Base-by-base conservation (phyloP, 2,888 invertebrate species). In the Athalia cordata region DNA sequence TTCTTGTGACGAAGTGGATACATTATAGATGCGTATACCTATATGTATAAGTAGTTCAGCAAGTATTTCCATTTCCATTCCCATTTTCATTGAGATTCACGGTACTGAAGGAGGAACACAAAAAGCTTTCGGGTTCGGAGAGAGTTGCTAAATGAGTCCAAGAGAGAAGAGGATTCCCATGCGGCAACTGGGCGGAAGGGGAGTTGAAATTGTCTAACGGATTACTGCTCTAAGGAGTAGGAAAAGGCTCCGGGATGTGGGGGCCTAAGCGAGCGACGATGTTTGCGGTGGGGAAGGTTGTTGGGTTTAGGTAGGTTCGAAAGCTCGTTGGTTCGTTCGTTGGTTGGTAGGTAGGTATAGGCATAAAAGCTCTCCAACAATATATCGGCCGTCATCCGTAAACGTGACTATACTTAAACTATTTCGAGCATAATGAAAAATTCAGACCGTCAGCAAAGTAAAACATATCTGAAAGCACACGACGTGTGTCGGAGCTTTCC, bases 141-240 rank as follows among this genome's bases (percentile, higher is more conserved):
- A 49, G 59, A 9, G 55, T 6, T 50, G 52, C 52, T 6, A 68
- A 68, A 72, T 61, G 47, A 59, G 49, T 45, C 47, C 72, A 45
- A 59, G 72, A 59, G 47, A 59, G 59, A 59, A 13, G 45, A 61
- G 59, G 59, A 59, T 72, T 72, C 59, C 68, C 55, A 15, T 11
- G 55, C 55, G 68, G 55, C 52, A 52, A 11, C 52, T 57, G 13
- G 72, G 47, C 49, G 45, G 47, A n/a, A 61, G 72, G 15, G 59
- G 45, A 72, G 59, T 72, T 61, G 59, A 61, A 72, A 72, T 72
- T 72, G 72, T 72, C 72, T 72, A 72, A 72, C 57, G 52, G 72
- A 72, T 72, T 72, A 72, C 59, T 57, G n/a, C 72, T 72, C 72
- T 61, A 61, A 57, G 68, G 68, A 68, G 72, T 45, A 47, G 59